Evolutionary conservation across 2,113 vertebrate genomes (phyloP).

Genomic region (Seriola dumerili): DNA sequence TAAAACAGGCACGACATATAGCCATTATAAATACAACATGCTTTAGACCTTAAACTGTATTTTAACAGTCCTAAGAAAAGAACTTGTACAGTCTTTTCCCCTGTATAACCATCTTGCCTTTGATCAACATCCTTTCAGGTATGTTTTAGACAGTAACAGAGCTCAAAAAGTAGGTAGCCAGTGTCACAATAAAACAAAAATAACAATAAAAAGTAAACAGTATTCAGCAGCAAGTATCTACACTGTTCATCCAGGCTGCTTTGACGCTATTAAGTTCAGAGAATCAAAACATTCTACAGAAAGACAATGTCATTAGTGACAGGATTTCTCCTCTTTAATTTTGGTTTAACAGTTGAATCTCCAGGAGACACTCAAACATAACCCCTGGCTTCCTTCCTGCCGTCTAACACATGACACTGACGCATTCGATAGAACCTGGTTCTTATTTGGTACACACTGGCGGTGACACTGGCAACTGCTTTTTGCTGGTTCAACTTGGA

Average conservation of each 20-base stretch:
- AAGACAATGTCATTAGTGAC: conserved; percentile 52
- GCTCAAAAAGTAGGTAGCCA: conserved; percentile 76
- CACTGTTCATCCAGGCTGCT: conserved; percentile 63
- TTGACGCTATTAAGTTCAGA: conserved; percentile 51
- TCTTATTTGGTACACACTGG: conserved; percentile 76
- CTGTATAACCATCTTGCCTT: conserved; percentile 66
- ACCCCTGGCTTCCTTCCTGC: conserved; percentile 20
- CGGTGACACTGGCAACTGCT: conserved; percentile 77
- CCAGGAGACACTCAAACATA: conserved; percentile 30
- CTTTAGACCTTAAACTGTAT: conserved; percentile 83
- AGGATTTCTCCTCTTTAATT: conserved; percentile 62
- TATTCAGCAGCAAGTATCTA: conserved; percentile 74
- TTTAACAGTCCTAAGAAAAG: conserved; percentile 84
- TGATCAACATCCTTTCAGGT: conserved; percentile 59
- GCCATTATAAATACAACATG: conserved; percentile 88
- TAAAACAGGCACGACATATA: conserved; percentile 88
- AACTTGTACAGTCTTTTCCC: conserved; percentile 78
- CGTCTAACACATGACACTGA: conserved; percentile 45
- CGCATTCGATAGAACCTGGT: conserved; percentile 51
- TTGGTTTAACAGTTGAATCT: conserved; percentile 67
- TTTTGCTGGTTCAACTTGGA: conserved; percentile 51
- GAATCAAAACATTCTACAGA: conserved; percentile 70
- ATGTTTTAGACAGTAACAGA: conserved; percentile 55
- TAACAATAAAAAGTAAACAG: conserved; percentile 71
- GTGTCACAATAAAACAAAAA: conserved; percentile 74